Conservation (phyloP, 2,113 vertebrate genomes). For the Oryzias javanicus region DNA sequence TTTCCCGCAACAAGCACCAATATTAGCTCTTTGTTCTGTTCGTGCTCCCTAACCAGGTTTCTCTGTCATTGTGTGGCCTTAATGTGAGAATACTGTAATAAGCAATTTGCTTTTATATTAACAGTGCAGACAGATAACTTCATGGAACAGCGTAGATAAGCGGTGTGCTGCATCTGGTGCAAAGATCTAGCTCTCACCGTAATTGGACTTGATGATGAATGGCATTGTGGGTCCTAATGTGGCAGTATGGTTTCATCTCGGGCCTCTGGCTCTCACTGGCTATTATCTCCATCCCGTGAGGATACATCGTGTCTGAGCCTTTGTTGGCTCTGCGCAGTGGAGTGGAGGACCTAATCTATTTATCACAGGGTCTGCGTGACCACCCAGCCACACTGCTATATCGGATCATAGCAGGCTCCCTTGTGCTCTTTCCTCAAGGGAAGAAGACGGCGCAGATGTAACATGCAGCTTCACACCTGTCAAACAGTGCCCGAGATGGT, state of each 20-base stretch:
- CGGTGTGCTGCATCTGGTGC: conserved; percentile 30
- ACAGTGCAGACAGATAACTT: conserved; percentile 48
- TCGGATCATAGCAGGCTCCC: conserved; percentile 64
- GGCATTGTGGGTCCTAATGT: conserved; percentile 64
- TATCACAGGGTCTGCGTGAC: conserved; percentile 72
- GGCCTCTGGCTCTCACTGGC: conserved; percentile 62
- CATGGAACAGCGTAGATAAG: conserved; percentile 51
- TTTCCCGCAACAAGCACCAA: conserved; percentile 37
- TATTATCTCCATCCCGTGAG: conserved; percentile 73
- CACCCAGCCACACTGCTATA: conserved; percentile 66
- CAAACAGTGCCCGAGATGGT: conserved; percentile 55
- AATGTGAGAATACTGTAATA: conserved; percentile 28
- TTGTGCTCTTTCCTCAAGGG: conserved; percentile 53
- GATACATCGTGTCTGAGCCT: conserved; percentile 68
- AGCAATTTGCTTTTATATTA: conserved; percentile 58
- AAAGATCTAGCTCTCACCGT: conserved; percentile 56
- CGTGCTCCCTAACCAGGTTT: conserved; percentile 35
- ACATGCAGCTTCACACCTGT: conserved; percentile 69
- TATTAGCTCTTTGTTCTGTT: conserved; percentile 46
- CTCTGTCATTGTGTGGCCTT: conserved; percentile 24
- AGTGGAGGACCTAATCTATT: conserved; percentile 77
- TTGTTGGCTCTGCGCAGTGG: conserved; percentile 66
- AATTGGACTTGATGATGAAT: conserved; percentile 75
- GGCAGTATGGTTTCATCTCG: conserved; percentile 66
- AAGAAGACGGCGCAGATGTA: conserved; percentile 48